Evolutionary conservation across 1,140 invertebrate species (phyloP).

Genomic region (Trichonephila clavata): DNA sequence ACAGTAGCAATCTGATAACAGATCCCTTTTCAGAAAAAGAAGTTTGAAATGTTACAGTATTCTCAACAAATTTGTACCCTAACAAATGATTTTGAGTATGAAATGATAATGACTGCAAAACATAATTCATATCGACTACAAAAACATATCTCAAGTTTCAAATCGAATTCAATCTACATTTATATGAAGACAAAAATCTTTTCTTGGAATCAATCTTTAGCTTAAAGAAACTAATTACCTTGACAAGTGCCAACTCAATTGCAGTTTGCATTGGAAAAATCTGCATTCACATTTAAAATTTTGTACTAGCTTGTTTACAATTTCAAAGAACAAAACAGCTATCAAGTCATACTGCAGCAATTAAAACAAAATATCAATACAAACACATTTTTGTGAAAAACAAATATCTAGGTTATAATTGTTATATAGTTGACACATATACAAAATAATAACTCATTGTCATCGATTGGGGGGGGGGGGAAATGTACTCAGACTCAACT

Average conservation of each 20-base stretch:
- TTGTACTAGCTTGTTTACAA: conserved; percentile 18
- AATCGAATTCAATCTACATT: background rate
- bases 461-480: background rate
- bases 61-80: background rate
- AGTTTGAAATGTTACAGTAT: background rate
- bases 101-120: background rate
- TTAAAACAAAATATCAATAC: background rate
- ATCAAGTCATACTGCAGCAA: conserved; percentile 1
- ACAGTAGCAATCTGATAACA: background rate
- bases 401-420: conserved; percentile 47
- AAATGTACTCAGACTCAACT: conserved; percentile 1
- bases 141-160: background rate
- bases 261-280: conserved; percentile 31
- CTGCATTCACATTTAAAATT: background rate
- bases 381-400: conserved; percentile 24
- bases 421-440: conserved; percentile 37
- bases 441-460: conserved; percentile 48
- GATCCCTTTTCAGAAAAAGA: conserved; percentile 11
- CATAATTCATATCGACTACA: background rate
- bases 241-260: conserved; percentile 3
- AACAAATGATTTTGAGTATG: background rate
- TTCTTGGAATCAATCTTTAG: background rate
- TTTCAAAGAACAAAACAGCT: conserved; percentile 12
- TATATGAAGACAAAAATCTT: background rate
- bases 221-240: background rate